Evolutionary conservation across 2,797 vertebrate species (phyloP), one percentile per base, ranked within the genome.

Genomic region (Clarias laeviceps): DNA sequence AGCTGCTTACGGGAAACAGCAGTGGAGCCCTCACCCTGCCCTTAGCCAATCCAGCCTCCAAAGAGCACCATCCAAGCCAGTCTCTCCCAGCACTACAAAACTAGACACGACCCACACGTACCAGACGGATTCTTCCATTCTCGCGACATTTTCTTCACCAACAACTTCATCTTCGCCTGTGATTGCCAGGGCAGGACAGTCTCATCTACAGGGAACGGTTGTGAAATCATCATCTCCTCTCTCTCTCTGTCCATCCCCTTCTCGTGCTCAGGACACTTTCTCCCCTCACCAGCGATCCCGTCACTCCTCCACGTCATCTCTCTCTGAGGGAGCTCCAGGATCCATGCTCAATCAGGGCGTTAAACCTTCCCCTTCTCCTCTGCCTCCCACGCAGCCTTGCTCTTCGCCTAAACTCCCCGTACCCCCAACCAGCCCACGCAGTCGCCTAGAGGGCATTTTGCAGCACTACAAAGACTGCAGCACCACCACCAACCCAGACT

Each of bases 381-480:
- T 95, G 93, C 87, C 95, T 94, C 73, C 94, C 90, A 62, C 80
- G 9, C 78, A 86, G 2, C 92, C 92, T 1, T 83, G 93, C 86
- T 89, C 93, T 29, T 95, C 94, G 72, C 95, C 95, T 74, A 94
- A 89, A 86, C 92, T 92, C 82, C 91, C 92, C 89, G 90, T 94
- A 84, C 92, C 92, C 88, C 94, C 95, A 34, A 82, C 85, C 73
- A 92, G 91, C 85, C 93, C 94, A 37, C 95, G 93, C 86, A 94
- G 95, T 91, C 95, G 95, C 90, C 94, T 96, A 89, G 96, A 95
- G 89, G 93, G 94, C 88, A 93, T 94, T 89, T 91, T 96, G 76
- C 93, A 96, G 90, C 94, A 96, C 91, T 95, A 94, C 89, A 96
- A 94, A 90, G 95, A 95, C 93, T 95, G 89, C 93, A 91, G 94